Evolutionary conservation across 2,113 vertebrate species (phyloP), one percentile per base, ranked within the genome.

Genomic region (Dasyornis broadbenti): DNA sequence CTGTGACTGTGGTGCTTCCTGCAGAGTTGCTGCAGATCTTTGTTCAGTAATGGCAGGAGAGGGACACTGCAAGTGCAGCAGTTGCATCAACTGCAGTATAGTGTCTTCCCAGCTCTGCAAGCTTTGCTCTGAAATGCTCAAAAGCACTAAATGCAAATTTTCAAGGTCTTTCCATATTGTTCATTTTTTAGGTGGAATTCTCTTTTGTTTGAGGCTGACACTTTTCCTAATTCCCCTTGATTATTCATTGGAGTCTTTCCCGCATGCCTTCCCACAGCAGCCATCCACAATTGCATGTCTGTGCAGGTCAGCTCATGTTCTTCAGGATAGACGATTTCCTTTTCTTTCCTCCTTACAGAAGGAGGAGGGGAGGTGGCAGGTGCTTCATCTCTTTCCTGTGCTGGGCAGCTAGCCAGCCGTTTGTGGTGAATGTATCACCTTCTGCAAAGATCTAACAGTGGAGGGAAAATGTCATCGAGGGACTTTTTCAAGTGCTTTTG

Each of bases 351-450:
- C 37, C 50, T 80, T 44, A 15, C 11, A 68, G 52, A 82, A 94
- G 20, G 6, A 80, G 40, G 39, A 80, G 35, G 39, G 40, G n/a
- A 86, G n/a, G 44, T 83, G 56, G 60, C 80, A 88, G 79, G 61
- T 90, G 31, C 85, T 90, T 88, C 20, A 61, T 92, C 66, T 92
- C 53, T 73, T 63, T 27, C 14, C 56, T 27, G 12, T 63, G 22
- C 77, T 2, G 14, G 91, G 95, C 76, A 95, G 83, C 59, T 68
- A 31, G 95, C 90, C 92, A 96, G 50, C 31, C 5, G 3, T 90
- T 86, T 3, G 1, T 66, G n/a, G 28, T 85, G 69, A 63, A 39
- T 6, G 2, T 63, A 69, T 85, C 54, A 73, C 54, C 68, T 82
- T 82, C 77, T 61, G 53, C 76, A 85, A n/a, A 35, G 60, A 71